Base-by-base conservation (phyloP, 2,113 vertebrate genomes). In the Phasianus colchicus region DNA sequence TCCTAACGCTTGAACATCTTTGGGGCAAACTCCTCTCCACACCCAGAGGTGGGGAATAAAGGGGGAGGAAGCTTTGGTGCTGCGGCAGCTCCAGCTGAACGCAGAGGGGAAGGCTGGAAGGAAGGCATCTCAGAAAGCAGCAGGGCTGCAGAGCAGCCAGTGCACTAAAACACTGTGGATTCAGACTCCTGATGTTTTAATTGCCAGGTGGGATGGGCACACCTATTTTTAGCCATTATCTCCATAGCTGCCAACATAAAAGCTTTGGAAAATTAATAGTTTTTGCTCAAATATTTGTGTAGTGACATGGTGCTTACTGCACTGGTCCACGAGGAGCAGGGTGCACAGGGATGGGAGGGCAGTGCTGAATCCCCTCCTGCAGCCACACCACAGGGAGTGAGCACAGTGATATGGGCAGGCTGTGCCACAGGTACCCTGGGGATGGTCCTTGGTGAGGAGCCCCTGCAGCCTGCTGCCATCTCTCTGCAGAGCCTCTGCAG, bases 181-280 rank as follows among this genome's bases (percentile, higher is more conserved):
- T 74, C 58, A 74, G 72, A 88, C 58, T 20, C 9, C 50, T 0
- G 15, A 43, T 85, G 70, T 45, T 86, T 91, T 91, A 92, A 91
- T 88, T 95, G 92, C 72, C 50, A 8, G n/a, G 27, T 2, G 0
- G 42, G 60, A 48, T 32, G 71, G 79, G 73, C 70, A 70, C 63
- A n/a, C 50, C 13, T 77, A 86, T 94, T 93, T 96, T 88, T 91
- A 89, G 82, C 63, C 67, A 70, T 83, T 95, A 73, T 73, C 66
- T 93, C 88, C 75, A 65, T 57, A 79, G 65, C 52, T 83, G 42
- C 65, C 0, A 2, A 82, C 79, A 73, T 64, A 82, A 94, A 92
- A 90, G 66, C 85, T 80, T 65, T 47, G 32, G 50, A 66, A 96
- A 93, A 91, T 60, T 45, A 58, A 36, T 67, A 6, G 1, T 3